Conservation (phyloP, 2,797 vertebrate species). For the Martes flavigula region DNA sequence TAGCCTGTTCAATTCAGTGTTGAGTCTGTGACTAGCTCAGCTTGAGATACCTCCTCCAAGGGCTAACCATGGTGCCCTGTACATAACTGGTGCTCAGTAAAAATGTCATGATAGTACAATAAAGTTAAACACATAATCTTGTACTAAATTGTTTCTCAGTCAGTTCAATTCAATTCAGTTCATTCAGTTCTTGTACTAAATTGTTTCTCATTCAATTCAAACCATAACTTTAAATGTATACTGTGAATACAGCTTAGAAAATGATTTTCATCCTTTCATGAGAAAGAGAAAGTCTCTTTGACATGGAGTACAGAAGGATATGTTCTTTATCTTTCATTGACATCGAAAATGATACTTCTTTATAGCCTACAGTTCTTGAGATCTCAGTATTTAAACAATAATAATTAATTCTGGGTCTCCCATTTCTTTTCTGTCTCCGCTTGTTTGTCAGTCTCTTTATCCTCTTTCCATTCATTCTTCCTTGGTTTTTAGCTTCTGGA, state of each 20-base stretch:
- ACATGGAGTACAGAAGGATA: neutral
- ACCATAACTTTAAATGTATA: neutral
- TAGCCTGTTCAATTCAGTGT: neutral
- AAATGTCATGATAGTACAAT: neutral
- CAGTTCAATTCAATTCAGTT: too few relatives aligned
- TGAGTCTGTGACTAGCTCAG: neutral
- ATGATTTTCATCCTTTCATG: neutral
- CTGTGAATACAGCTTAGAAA: neutral
- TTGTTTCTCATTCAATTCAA: neutral
- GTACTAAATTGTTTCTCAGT: neutral
- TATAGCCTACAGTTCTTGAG: neutral
- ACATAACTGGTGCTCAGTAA: neutral
- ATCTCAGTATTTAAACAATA: neutral
- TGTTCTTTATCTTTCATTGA: neutral
- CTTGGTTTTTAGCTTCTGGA: neutral
- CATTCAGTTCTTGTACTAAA: neutral
- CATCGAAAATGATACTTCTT: neutral
- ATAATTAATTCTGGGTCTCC: neutral
- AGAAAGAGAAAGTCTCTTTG: slow-evolving; percentile 17
- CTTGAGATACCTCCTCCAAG: neutral
- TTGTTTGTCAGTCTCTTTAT: neutral
- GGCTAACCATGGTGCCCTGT: neutral
- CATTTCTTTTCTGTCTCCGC: neutral
- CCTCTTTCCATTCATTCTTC: neutral
- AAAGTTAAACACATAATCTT: neutral